Evolutionary conservation across 2,888 invertebrate species (phyloP), one percentile per base, ranked within the genome.

Genomic region (Cerceris ruficornis): DNA sequence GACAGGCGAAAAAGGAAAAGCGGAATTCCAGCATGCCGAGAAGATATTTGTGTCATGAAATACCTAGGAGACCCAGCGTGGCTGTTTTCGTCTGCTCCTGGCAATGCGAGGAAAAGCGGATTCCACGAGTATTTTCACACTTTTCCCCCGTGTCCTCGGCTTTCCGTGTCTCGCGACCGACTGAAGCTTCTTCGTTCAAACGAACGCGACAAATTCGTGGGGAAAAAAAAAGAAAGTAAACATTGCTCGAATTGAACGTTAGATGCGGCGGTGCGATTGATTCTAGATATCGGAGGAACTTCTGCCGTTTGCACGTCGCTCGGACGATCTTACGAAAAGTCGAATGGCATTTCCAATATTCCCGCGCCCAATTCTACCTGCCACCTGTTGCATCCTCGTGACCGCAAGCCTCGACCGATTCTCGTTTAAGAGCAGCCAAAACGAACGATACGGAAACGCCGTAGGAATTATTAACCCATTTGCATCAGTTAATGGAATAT

Each of bases 41-140:
- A 82, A 89, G 89, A 90, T 90, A 90, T 90, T 90, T 89, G 90
- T 89, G 89, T 90, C 90, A 88, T 86, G 87, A 85, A 89, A 87
- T 86, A 84, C 86, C 81, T 81, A 81, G 71, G 81, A 82, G 82
- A 85, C 75, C 81, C 80, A 68, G 62, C 68, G 79, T 69, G 75
- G 79, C 81, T 69, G 85, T 84, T 80, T 84, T 83, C 86, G 83
- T 85, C 84, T 80, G 80, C 76, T 72, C 68, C 79, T 76, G 85
- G 80, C 80, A 77, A 81, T 75, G 70, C 79, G 77, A 78, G 79
- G 79, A 85, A 82, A 85, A 85, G 78, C 74, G 62, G 71, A 83
- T 83, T 83, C 79, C 81, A 59, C 65, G 64, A 76, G 59, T 72
- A 67, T 72, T 69, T 54, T 62, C 59, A 9, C 28, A n/a, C 15